Conservation (phyloP, 2,797 vertebrate species). For the Mico argentatus region DNA sequence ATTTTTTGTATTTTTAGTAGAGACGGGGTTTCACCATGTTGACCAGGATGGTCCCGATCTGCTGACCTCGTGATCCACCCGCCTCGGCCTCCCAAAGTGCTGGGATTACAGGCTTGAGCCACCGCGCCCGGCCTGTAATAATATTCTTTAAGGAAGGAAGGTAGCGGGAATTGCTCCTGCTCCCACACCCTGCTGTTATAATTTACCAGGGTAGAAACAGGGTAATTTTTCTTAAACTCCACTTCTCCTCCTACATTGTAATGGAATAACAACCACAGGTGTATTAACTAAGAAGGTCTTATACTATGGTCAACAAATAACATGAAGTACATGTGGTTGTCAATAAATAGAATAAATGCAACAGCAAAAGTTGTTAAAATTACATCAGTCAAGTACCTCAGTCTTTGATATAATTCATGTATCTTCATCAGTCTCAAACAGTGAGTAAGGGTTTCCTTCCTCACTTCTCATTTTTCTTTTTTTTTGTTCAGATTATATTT, state of each 20-base stretch:
- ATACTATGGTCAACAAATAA: neutral
- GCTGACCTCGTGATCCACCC: too few species aligned
- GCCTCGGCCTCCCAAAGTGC: too few species aligned
- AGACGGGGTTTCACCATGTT: too few species aligned
- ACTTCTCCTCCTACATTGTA: neutral
- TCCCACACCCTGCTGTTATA: neutral
- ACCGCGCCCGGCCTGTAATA: too few species aligned
- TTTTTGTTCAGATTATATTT: neutral
- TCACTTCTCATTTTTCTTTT: neutral
- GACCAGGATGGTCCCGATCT: too few species aligned
- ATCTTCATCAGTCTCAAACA: neutral
- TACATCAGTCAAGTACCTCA: neutral
- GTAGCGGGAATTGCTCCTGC: rapidly evolving
- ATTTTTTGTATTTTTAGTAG: too few species aligned
- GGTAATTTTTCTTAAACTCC: neutral
- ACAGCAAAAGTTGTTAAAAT: neutral
- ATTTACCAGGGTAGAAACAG: neutral
- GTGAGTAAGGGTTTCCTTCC: neutral
- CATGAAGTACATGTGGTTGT: neutral
- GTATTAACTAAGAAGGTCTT: neutral
- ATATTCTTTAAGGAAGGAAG: neutral
- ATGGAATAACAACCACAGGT: neutral
- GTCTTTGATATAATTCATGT: neutral
- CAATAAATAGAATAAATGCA: neutral
- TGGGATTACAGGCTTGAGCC: too few species aligned